Base-by-base conservation (phyloP, 2,797 vertebrate genomes). In the Crypturellus tataupa region DNA sequence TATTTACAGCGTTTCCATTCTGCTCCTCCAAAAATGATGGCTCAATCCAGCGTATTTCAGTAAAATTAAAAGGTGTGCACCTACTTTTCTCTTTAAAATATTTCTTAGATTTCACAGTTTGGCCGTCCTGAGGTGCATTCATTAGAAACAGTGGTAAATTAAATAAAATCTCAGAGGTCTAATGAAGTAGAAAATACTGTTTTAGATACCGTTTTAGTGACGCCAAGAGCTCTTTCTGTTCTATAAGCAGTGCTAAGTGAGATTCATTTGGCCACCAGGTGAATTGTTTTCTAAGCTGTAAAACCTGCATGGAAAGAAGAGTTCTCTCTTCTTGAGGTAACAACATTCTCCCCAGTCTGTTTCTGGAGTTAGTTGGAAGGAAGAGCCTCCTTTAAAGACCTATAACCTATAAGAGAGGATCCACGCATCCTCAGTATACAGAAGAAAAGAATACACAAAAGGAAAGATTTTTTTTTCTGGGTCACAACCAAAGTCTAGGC, bases 21-120 rank as follows among this genome's bases (percentile, higher is more conserved):
- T 27, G 23, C 90, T 82, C 21, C 27, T 94, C 77, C 85, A 90
- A 80, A 95, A 95, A 58, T 20, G 8, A 68, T 80, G 76, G 65
- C 83, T 76, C 46, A 81, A 37, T 86, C 40, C 49, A 79, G 20
- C 70, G 6, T 24, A 49, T 84, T 84, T 69, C 27, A 60, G 79
- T 89, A 68, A 97, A 86, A 89, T 55, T 80, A 71, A 64, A 86
- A 93, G 58, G 10, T 59, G 60, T 83, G 47, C 70, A 44, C 44
- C 51, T 79, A 46, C 68, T 89, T 92, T 89, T 84, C 60, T 87
- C 27, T n/a, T 80, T 53, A 42, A 68, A 12, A 69, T 46, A 47
- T 14, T 95, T 95, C 94, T 40, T 39, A 49, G 31, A 72, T 92
- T 93, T 91, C 42, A 27, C 72, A 82, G 12, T 65, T 91, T 89